Evolutionary conservation across 2,113 vertebrate genomes (phyloP).

Genomic region (Cephalopholis sonnerati): DNA sequence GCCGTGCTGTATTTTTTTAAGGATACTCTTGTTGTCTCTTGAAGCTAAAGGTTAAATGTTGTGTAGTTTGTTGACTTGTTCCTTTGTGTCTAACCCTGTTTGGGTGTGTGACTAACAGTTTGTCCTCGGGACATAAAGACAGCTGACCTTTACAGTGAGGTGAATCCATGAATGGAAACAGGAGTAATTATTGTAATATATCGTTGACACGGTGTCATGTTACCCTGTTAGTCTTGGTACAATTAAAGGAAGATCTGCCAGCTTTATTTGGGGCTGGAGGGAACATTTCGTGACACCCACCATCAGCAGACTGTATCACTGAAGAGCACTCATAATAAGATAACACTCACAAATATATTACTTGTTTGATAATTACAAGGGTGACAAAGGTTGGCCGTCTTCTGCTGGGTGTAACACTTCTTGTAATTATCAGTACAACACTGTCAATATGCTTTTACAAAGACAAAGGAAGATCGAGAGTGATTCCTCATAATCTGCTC

Average conservation of each 20-base stretch:
- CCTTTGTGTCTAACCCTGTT: background rate
- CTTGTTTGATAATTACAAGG: conserved; percentile 7
- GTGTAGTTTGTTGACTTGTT: background rate
- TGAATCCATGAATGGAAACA: background rate
- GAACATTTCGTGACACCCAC: background rate
- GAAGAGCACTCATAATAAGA: background rate
- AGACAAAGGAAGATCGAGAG: background rate
- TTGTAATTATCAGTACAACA: conserved; percentile 1
- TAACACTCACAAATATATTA: conserved; percentile 12
- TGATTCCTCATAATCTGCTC: background rate
- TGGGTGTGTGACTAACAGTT: background rate
- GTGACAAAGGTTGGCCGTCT: conserved; percentile 34
- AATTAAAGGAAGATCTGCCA: background rate
- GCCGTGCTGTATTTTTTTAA: background rate
- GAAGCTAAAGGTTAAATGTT: background rate
- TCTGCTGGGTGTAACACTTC: background rate
- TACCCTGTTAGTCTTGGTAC: too few relatives aligned
- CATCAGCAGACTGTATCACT: background rate
- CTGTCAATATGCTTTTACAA: background rate
- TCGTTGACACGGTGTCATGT: background rate
- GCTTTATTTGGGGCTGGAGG: background rate
- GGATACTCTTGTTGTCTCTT: background rate
- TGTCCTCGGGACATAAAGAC: background rate
- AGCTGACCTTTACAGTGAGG: background rate
- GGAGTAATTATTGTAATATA: background rate